Evolutionary conservation across 2,888 invertebrate species (phyloP), one percentile per base, ranked within the genome.

Genomic region (Ophioninae sp.): DNA sequence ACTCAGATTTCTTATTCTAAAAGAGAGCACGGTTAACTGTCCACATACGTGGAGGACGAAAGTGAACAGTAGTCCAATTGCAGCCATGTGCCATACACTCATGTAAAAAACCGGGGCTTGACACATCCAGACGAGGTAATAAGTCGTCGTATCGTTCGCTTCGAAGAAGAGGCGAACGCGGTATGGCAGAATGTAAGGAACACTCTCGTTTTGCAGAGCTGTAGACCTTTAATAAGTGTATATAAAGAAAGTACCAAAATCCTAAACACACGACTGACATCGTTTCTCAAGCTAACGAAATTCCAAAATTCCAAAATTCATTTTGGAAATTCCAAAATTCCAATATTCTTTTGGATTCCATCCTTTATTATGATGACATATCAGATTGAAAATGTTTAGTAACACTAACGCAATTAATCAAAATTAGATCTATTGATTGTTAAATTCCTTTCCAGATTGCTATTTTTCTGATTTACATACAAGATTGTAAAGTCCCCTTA

Each of bases 61-160:
- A 39, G 79, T 41, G 1, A 82, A 65, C n/a, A 79, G 51, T 23
- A 77, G 79, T 56, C 82, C 78, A 30, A 79, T 75, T 9, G 82
- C 51, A 51, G 65, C 69, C 5, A 65, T 65, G 44, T 79, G 75
- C 61, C 67, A 82, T 8, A 72, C 61, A 22, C 61, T 65, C 13
- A 82, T 72, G 64, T 51, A 82, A 37, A 82, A 69, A 65, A 79
- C 64, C 9, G 82, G 82, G 8, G 74, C 51, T 71, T 82, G 79
- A 65, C 79, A 82, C 13, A 75, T 41, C 64, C 79, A 82, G 59
- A 82, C 61, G 51, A 79, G 56, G 20, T 74, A 79, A 65, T 73
- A 82, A 10, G 79, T 82, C 10, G 65, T 65, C 0, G 63, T 37
- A 22, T 71, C 56, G 8, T 78, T 71, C 22, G 71, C n/a, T 39